Conservation (phyloP, 2,888 invertebrate genomes). For the Melinaea marsaeus region DNA sequence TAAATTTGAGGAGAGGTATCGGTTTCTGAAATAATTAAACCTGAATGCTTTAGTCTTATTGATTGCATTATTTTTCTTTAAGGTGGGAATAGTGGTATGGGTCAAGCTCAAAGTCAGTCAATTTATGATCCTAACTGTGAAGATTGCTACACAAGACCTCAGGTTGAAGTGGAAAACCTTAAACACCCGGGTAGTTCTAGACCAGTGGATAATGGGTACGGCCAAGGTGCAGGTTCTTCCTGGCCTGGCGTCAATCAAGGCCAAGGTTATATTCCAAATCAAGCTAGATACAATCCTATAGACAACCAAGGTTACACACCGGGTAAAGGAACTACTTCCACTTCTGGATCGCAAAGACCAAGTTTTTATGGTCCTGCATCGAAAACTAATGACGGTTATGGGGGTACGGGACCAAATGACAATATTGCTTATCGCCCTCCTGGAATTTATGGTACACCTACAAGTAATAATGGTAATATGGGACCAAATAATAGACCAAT, state of each 20-base stretch:
- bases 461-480: neutral
- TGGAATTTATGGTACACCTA: conserved; percentile 6
- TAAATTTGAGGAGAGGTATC: no score
- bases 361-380: conserved; percentile 9
- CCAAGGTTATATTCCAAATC: conserved; percentile 4
- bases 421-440: conserved; percentile 19
- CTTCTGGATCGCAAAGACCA: conserved; percentile 3
- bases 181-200: conserved; percentile 32
- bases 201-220: conserved; percentile 19
- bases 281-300: conserved; percentile 1
- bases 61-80: conserved; percentile 36
- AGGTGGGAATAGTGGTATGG: conserved; percentile 91
- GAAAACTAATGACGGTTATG: conserved; percentile 3
- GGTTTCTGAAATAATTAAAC: no score
- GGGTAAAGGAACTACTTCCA: conserved; percentile 8
- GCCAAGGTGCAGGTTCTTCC: conserved; percentile 13
- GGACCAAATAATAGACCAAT: conserved; percentile 12
- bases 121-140: conserved; percentile 82
- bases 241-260: conserved; percentile 24
- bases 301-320: conserved; percentile 1
- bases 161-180: conserved; percentile 47
- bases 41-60: neutral
- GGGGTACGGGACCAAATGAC: conserved; percentile 18
- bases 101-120: conserved; percentile 92
- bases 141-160: conserved; percentile 75